phyloP scores from a whole-genome alignment of 2,113 vertebrate species.

The Myiagra hebetior region DNA sequence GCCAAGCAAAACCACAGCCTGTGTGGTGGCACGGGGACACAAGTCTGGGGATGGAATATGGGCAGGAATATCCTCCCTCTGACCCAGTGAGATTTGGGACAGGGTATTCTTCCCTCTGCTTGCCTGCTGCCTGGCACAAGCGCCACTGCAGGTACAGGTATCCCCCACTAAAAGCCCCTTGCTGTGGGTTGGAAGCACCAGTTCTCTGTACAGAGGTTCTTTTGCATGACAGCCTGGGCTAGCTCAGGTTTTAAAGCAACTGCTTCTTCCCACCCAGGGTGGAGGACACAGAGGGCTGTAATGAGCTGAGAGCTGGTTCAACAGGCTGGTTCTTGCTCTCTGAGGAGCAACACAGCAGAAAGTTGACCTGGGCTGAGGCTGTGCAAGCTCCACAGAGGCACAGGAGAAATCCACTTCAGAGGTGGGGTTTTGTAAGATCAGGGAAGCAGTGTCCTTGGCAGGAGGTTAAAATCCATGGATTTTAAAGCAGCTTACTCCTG shows the following conservation, averaged over 20 bases:
- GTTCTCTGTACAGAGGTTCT: not conserved
- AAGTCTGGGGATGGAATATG: accelerated
- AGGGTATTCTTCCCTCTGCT: not conserved
- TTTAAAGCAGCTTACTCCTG: not conserved
- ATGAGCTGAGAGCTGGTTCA: not conserved
- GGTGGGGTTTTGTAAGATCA: not conserved
- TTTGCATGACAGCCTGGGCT: accelerated
- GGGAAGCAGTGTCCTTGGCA: not conserved
- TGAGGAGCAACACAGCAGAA: accelerated
- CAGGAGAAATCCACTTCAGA: not conserved
- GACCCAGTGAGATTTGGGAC: not conserved
- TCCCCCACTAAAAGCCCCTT: accelerated
- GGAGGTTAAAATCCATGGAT: not conserved
- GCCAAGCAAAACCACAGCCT: not conserved
- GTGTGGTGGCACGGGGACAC: not conserved
- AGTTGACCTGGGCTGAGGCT: not conserved
- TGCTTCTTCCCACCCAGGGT: not conserved
- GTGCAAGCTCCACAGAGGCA: not conserved
- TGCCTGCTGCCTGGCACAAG: not conserved
- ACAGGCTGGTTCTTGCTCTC: not conserved
- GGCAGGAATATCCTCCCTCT: not conserved
- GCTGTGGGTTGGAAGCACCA: not conserved
- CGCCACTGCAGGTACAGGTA: accelerated
- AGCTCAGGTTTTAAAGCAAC: not conserved
- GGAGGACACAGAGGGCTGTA: not conserved